Evolutionary conservation across 2,113 vertebrate species (phyloP).

Genomic region (Phalacrocorax carbo): DNA sequence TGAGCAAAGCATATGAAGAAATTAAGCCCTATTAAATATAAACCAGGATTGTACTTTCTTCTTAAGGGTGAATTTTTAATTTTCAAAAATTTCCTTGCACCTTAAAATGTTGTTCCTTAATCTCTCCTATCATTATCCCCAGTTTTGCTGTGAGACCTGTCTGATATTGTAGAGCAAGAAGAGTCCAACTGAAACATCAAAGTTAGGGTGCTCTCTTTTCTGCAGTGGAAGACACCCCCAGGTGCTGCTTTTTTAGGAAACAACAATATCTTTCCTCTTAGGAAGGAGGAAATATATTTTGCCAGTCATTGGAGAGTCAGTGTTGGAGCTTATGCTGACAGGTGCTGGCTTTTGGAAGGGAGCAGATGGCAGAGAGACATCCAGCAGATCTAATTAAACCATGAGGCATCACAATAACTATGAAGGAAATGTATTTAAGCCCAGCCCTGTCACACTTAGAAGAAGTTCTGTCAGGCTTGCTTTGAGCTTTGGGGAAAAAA

Average conservation of each 20-base stretch:
- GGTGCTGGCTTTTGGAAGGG: slow-evolving; percentile 26
- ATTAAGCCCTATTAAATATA: background rate
- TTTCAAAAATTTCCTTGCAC: background rate
- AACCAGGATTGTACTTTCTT: background rate
- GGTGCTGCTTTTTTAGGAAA: background rate
- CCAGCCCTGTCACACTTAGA: background rate
- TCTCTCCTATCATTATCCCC: background rate
- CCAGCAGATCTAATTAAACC: slow-evolving; percentile 45
- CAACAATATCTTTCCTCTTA: background rate
- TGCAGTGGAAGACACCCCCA: background rate
- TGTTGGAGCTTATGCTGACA: background rate
- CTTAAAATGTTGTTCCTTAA: background rate
- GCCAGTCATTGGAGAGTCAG: background rate
- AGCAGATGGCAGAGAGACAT: slow-evolving; percentile 47
- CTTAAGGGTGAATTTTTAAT: too few relatives aligned
- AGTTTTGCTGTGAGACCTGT: background rate
- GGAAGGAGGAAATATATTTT: background rate
- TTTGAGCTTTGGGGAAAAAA: background rate
- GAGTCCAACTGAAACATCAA: background rate
- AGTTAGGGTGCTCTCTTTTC: background rate
- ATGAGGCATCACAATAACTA: background rate
- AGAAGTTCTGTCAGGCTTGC: background rate
- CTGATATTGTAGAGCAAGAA: background rate
- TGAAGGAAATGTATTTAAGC: background rate
- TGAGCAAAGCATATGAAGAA: background rate